Evolutionary conservation across 2,113 vertebrate species (phyloP).

Genomic region (Phalacrocorax brasilianus): DNA sequence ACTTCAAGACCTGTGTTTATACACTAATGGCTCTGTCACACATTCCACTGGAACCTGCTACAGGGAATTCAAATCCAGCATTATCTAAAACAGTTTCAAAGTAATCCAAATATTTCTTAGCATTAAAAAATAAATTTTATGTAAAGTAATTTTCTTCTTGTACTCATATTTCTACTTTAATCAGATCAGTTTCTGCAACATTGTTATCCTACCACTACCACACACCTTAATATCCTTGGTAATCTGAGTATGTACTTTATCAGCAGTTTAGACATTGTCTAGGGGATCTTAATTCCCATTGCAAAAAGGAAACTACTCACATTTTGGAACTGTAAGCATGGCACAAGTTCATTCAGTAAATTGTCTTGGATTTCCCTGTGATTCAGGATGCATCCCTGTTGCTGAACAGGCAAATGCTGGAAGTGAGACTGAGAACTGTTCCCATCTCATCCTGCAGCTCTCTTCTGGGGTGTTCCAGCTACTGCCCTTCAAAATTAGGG

Average conservation of each 20-base stretch:
- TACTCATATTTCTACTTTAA: neutral
- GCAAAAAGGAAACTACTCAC: neutral
- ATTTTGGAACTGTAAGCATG: neutral
- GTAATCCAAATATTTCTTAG: neutral
- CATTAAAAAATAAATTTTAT: neutral
- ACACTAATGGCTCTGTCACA: neutral
- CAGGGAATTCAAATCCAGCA: neutral
- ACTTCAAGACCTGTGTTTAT: neutral
- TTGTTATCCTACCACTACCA: neutral
- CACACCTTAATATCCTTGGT: neutral
- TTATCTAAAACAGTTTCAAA: neutral
- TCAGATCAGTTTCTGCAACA: neutral
- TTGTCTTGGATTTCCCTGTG: neutral
- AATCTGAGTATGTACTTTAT: neutral
- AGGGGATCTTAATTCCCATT: neutral
- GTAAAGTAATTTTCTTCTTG: neutral
- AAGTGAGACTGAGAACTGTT: neutral
- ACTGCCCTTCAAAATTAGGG: neutral
- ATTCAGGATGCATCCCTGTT: neutral
- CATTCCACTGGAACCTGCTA: neutral
- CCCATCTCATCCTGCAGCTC: neutral
- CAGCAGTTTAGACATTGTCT: neutral
- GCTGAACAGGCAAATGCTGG: neutral
- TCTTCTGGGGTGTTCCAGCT: neutral
- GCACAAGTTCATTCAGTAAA: neutral